Evolutionary conservation across 2,797 vertebrate species (phyloP).

Genomic region (Smutsia temminckii): DNA sequence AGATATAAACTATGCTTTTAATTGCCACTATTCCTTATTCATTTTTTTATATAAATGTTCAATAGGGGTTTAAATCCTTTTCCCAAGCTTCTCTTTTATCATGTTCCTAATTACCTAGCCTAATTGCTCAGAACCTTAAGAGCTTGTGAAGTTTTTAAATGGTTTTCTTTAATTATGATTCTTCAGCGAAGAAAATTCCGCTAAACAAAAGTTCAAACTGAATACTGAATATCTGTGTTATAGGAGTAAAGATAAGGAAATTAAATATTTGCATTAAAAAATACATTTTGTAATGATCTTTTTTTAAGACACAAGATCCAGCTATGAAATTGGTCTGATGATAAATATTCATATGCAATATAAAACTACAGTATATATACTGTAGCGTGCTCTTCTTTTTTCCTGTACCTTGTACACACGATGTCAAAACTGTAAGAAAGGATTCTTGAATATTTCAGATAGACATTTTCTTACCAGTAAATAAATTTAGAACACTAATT

Average conservation of each 20-base stretch:
- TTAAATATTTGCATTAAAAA: slow-evolving; percentile 23
- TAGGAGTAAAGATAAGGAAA: neutral
- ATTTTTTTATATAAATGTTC: slow-evolving; percentile 83
- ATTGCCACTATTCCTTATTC: slow-evolving; percentile 80
- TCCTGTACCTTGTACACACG: neutral
- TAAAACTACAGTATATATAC: neutral
- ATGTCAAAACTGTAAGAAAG: neutral
- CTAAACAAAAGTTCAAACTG: slow-evolving; percentile 54
- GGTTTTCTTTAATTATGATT: slow-evolving; percentile 84
- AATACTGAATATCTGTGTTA: neutral
- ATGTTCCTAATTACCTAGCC: slow-evolving; percentile 83
- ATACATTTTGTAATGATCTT: neutral
- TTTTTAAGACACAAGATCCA: neutral
- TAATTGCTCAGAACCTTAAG: slow-evolving; percentile 83
- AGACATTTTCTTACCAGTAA: neutral
- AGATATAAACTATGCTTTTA: slow-evolving; percentile 79
- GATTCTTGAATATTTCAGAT: neutral
- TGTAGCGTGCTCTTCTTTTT: neutral
- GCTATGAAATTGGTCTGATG: neutral
- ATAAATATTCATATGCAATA: neutral
- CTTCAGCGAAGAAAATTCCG: slow-evolving; percentile 70
- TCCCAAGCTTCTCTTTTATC: slow-evolving; percentile 81
- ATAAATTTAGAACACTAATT: neutral
- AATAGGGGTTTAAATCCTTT: slow-evolving; percentile 82
- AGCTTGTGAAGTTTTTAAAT: slow-evolving; percentile 75